A percentile compares a stretch with the other conserved stretches of the same genome.
Evolutionary conservation across 2,888 invertebrate genomes (phyloP).

Genomic region (Campoplex nolae): DNA sequence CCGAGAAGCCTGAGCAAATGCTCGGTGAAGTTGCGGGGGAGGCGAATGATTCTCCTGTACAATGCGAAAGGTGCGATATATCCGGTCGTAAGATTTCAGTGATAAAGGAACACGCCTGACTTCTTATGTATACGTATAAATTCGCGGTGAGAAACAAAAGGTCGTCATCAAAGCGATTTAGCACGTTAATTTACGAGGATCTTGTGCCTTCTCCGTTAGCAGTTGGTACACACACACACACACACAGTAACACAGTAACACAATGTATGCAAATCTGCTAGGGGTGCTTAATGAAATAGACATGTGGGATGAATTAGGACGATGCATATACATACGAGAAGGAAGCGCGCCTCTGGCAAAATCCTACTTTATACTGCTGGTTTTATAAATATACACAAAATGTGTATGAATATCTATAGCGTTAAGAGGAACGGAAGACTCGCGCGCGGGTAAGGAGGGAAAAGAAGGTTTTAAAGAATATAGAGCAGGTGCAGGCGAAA

Average conservation of each 20-base stretch:
- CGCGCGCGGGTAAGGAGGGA: not conserved
- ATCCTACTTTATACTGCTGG: slow-evolving; percentile 75
- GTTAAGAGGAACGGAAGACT: slow-evolving; percentile 9
- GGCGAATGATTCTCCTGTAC: slow-evolving; percentile 18
- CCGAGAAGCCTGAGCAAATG: slow-evolving; percentile 5
- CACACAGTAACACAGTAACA: no score
- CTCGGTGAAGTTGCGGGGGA: slow-evolving; percentile 9
- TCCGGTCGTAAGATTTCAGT: slow-evolving; percentile 72
- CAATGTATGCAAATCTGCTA: slow-evolving; percentile 11
- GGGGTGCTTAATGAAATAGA: slow-evolving; percentile 62
- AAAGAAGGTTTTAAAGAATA: slow-evolving; percentile 39
- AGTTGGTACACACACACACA: not conserved
- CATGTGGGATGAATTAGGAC: slow-evolving; percentile 69
- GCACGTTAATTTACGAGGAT: not conserved
- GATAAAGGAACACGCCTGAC: slow-evolving; percentile 66
- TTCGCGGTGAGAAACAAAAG: not conserved
- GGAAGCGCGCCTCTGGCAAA: slow-evolving; percentile 55
- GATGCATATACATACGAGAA: slow-evolving; percentile 27
- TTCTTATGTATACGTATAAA: slow-evolving; percentile 40
- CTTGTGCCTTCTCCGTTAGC: not conserved
- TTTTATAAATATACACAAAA: slow-evolving; percentile 73
- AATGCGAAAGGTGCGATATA: slow-evolving; percentile 75
- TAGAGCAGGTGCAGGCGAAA: slow-evolving; percentile 61
- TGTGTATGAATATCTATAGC: slow-evolving; percentile 11
- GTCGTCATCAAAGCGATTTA: not conserved